A percentile compares a stretch with the other conserved stretches of the same genome.
Evolutionary conservation across 2,113 vertebrate species (phyloP).

Genomic region (Pristiophorus japonicus): DNA sequence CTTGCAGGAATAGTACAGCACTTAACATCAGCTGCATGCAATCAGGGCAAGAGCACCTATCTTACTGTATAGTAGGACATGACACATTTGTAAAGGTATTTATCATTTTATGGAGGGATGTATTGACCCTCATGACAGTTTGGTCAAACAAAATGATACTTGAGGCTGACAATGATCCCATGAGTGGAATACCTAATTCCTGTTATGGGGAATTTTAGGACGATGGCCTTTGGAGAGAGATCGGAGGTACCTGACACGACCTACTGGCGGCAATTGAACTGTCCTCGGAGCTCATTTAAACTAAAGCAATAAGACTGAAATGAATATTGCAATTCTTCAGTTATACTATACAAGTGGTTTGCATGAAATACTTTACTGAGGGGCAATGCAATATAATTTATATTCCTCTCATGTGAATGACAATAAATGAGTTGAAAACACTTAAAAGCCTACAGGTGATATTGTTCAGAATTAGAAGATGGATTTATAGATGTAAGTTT

Average conservation of each 20-base stretch:
- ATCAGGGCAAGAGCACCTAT: not conserved
- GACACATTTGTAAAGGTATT: not conserved
- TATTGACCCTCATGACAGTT: not conserved
- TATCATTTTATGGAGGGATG: not conserved
- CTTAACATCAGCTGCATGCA: not conserved
- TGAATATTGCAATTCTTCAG: not conserved
- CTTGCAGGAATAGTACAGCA: not conserved
- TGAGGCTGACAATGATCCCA: not conserved
- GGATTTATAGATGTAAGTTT: not conserved
- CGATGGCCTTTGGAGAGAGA: not conserved
- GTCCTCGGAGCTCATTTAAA: not conserved
- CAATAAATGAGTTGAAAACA: not conserved
- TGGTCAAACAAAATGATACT: not conserved
- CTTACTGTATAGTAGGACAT: not conserved
- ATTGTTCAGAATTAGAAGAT: not conserved
- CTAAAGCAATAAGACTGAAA: not conserved
- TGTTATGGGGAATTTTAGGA: too few species aligned
- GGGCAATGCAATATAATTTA: constrained; percentile 14
- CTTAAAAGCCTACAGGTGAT: not conserved
- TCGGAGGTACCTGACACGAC: not conserved
- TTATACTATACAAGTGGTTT: not conserved
- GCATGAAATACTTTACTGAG: not conserved
- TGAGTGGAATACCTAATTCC: not conserved
- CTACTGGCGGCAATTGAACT: not conserved
- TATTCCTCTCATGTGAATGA: constrained; percentile 9